A percentile compares a stretch with the other conserved stretches of the same genome.
phyloP scores from a whole-genome alignment of 2,888 invertebrate genomes.

The Lepidochrysops patricia region DNA sequence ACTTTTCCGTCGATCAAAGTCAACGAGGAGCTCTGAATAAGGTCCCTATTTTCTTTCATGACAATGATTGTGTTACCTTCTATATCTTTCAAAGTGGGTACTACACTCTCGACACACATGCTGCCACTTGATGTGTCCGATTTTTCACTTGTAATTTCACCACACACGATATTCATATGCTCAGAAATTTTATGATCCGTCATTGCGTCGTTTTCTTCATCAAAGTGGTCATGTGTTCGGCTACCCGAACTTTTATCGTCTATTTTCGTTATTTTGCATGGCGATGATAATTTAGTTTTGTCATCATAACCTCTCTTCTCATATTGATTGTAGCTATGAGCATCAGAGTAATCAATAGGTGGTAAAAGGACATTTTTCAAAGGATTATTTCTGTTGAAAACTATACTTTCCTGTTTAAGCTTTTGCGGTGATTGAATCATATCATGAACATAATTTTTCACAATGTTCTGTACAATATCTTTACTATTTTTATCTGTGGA shows the following conservation, averaged over 20 bases:
- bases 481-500: not conserved
- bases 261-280: not conserved
- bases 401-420: slow-evolving; percentile 29
- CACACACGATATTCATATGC: slow-evolving; percentile 18
- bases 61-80: slow-evolving; percentile 50
- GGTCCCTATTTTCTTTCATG: slow-evolving; percentile 49
- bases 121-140: slow-evolving; percentile 24
- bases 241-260: not conserved
- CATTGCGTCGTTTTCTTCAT: not conserved
- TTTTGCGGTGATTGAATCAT: slow-evolving; percentile 7
- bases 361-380: slow-evolving; percentile 46
- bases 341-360: slow-evolving; percentile 28
- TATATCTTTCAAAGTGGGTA: slow-evolving; percentile 30
- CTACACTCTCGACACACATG: slow-evolving; percentile 29
- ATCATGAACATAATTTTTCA: slow-evolving; percentile 5
- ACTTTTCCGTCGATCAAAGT: slow-evolving; percentile 50
- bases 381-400: slow-evolving; percentile 54
- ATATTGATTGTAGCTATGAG: slow-evolving; percentile 36
- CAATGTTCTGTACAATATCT: not conserved
- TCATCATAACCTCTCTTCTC: not conserved
- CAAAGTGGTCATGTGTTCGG: too few species aligned
- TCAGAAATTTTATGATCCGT: not conserved
- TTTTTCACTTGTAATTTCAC: slow-evolving; percentile 24
- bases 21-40: slow-evolving; percentile 45
- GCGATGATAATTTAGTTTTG: slow-evolving; percentile 18